Evolutionary conservation across 2,797 vertebrate species (phyloP), one percentile per base, ranked within the genome.

Genomic region (Crax fasciolata): DNA sequence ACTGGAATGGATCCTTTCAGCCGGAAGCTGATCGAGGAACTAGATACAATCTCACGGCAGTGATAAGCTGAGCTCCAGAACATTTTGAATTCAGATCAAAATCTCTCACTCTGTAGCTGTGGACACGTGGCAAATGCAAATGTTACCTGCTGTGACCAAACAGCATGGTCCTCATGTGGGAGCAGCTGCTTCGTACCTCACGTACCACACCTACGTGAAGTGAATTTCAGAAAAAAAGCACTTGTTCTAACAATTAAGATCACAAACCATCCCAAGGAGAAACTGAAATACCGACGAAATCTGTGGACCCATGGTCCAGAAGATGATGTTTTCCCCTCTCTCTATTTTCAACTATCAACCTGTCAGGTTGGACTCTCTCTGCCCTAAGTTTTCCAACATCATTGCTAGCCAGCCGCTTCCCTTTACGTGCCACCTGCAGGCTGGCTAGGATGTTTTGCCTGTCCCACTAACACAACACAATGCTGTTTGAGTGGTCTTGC

Each of bases 131-230:
- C 70, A 58, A 61, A 73, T 0, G 4, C 16, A 27, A 32, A 30
- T 0, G 5, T 7, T 2, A 13, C 1, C 1, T 2, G 19, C 38
- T 81, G 62, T 55, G 70, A 88, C 76, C 41, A 83, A 66, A 62
- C 30, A 25, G 27, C 13, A 8, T 2, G 59, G 15, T 90, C 77
- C 70, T 82, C 35, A 5, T 1, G 25, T 2, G 67, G 23, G 74
- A 67, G 25, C 39, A 1, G 1, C 0, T 3, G 6, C 63, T 72
- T 39, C 54, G 46, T 48, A 71, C 19, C 16, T 75, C 55, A 27
- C 23, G 16, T 0, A 72, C 11, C 3, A 21, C 1, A 87, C 3
- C 39, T 48, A 6, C 2, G 11, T 17, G 51, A 89, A 49, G 13
- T 38, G 19, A n/a, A 89, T 11, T 67, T 74, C 35, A 25, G 59